Conservation (phyloP, 2,113 vertebrate species). For the Petaurus breviceps region DNA sequence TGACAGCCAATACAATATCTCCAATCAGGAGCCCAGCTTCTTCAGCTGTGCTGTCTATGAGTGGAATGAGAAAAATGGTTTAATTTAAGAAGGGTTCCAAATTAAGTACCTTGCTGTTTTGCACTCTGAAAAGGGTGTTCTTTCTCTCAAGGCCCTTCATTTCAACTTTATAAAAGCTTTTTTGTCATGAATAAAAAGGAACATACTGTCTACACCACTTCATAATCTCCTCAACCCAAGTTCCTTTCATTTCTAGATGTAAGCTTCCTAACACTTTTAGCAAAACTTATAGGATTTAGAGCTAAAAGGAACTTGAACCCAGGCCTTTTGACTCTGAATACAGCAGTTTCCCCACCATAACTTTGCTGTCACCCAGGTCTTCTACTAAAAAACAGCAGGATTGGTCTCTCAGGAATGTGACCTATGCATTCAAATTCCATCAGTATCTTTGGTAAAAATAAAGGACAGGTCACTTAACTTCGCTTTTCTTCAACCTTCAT, state of each 20-base stretch:
- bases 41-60: conserved; percentile 91
- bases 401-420: conserved; percentile 70
- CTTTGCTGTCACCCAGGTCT: conserved; percentile 32
- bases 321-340: not conserved
- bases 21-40: conserved; percentile 92
- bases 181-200: conserved; percentile 70
- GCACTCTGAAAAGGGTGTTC: conserved; percentile 47
- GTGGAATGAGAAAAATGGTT: conserved; percentile 43
- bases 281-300: conserved; percentile 1
- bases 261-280: conserved; percentile 56
- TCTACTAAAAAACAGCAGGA: conserved; percentile 72
- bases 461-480: conserved; percentile 79
- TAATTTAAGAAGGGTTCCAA: conserved; percentile 53
- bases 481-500: conserved; percentile 78
- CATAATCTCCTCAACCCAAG: not conserved
- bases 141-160: conserved; percentile 63
- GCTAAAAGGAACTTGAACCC: not conserved
- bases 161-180: conserved; percentile 64
- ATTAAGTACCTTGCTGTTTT: conserved; percentile 48
- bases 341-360: not conserved
- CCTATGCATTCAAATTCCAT: conserved; percentile 65
- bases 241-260: conserved; percentile 68
- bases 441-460: conserved; percentile 36
- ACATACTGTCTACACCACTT: conserved; percentile 55
- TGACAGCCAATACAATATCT: conserved; percentile 91